A percentile compares a stretch with the other conserved stretches of the same genome.
These are phyloP conservation scores for Notiomystis cincta DNA, from an alignment of 2,113 vertebrate genomes.

Conservation along the genomic window DNA sequence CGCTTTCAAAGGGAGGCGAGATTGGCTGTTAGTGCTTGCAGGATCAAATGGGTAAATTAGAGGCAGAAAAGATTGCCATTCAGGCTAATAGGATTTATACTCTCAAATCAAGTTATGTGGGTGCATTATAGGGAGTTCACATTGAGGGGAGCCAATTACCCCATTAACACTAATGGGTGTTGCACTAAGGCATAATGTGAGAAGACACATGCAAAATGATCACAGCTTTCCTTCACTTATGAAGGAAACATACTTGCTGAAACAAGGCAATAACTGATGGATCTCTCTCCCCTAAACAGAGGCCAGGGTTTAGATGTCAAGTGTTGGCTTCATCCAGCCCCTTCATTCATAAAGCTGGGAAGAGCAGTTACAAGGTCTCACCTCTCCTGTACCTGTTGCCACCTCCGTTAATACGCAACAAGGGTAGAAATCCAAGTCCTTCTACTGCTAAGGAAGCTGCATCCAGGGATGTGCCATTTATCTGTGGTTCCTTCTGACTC, in stretches of 20 bases:
- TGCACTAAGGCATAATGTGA: slow-evolving; percentile 32
- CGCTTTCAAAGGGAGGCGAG: slow-evolving; percentile 23
- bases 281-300: not conserved
- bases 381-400: not conserved
- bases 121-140: slow-evolving; percentile 55
- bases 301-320: not conserved
- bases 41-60: slow-evolving; percentile 57
- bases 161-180: slow-evolving; percentile 56
- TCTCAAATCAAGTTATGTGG: slow-evolving; percentile 60
- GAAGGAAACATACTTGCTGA: not conserved
- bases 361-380: not conserved
- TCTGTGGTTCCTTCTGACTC: not conserved
- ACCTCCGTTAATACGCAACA: fast-evolving
- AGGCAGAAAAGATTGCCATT: slow-evolving; percentile 49
- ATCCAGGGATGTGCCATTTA: not conserved
- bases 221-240: not conserved
- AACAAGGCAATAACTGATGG: not conserved
- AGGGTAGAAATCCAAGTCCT: not conserved
- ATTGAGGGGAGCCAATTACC: slow-evolving; percentile 55
- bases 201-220: slow-evolving; percentile 7
- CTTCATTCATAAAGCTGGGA: not conserved
- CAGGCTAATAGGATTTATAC: slow-evolving; percentile 52
- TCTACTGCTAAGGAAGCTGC: not conserved
- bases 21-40: not conserved
- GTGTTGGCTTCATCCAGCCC: not conserved